These are phyloP conservation scores for Dysmachus trigonus DNA, from an alignment of 2,888 invertebrate genomes.

Conservation along the genomic window DNA sequence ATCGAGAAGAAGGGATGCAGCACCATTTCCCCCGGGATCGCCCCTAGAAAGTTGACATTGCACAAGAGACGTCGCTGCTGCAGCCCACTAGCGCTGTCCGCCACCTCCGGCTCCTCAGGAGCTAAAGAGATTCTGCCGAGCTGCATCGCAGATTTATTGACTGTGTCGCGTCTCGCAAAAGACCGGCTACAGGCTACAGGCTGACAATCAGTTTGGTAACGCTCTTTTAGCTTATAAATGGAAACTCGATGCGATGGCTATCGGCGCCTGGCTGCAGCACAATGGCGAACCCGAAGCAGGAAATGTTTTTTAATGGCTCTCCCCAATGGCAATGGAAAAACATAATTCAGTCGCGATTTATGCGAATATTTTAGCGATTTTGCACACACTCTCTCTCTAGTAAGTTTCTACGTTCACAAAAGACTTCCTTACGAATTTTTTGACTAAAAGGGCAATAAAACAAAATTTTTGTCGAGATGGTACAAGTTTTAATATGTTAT, in stretches of 20 bases:
- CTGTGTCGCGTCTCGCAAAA: neutral
- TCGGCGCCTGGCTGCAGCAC: neutral
- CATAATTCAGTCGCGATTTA: neutral
- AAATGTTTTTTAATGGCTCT: neutral
- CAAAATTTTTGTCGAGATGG: neutral
- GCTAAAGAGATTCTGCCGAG: neutral
- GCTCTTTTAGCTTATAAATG: neutral
- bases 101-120: neutral
- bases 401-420: neutral
- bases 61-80: neutral
- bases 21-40: neutral
- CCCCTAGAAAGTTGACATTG: neutral
- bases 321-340: neutral
- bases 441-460: neutral
- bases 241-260: neutral
- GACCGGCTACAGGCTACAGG: neutral
- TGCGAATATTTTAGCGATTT: neutral
- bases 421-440: neutral
- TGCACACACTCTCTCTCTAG: too few relatives aligned
- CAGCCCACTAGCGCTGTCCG: neutral
- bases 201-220: neutral
- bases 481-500: neutral
- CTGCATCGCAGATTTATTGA: neutral
- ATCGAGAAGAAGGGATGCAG: neutral
- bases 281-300: neutral